These are phyloP conservation scores for Drosophila asahinai DNA, from an alignment of 1,140 invertebrate species.

Conservation along the genomic window DNA sequence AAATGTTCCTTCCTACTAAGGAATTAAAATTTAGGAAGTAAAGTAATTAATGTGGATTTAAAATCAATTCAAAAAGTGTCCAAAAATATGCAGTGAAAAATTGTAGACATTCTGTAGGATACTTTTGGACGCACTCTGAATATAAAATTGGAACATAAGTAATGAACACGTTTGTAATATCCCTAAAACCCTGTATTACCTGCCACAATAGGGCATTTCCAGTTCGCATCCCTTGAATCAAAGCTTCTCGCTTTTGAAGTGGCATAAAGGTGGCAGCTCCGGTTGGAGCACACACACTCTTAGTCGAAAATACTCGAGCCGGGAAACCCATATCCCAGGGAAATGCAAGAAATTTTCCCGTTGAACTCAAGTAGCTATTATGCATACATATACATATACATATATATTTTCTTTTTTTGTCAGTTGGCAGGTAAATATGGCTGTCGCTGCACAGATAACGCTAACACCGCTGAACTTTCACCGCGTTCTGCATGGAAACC, in stretches of 20 bases:
- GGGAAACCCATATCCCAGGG: conserved; percentile 24
- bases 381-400: conserved; percentile 21
- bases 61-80: not conserved
- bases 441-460: conserved; percentile 76
- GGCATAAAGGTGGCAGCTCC: conserved; percentile 19
- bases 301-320: conserved; percentile 21
- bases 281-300: conserved; percentile 17
- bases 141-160: too few species aligned
- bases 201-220: conserved; percentile 18
- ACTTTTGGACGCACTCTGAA: too few species aligned
- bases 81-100: too few species aligned
- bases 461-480: conserved; percentile 70
- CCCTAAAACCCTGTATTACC: not conserved
- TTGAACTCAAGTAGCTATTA: conserved; percentile 76
- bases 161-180: rapidly evolving
- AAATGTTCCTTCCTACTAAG: not conserved
- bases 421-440: conserved; percentile 79
- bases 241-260: conserved; percentile 14
- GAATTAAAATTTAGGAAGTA: too few species aligned
- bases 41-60: not conserved
- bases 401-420: conserved; percentile 14
- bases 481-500: not conserved
- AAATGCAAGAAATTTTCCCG: conserved; percentile 51
- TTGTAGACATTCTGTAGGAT: not conserved
- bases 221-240: conserved; percentile 18